Evolutionary conservation across 2,888 invertebrate genomes (phyloP), one percentile per base, ranked within the genome.

Genomic region (Phragmatobia fuliginosa): DNA sequence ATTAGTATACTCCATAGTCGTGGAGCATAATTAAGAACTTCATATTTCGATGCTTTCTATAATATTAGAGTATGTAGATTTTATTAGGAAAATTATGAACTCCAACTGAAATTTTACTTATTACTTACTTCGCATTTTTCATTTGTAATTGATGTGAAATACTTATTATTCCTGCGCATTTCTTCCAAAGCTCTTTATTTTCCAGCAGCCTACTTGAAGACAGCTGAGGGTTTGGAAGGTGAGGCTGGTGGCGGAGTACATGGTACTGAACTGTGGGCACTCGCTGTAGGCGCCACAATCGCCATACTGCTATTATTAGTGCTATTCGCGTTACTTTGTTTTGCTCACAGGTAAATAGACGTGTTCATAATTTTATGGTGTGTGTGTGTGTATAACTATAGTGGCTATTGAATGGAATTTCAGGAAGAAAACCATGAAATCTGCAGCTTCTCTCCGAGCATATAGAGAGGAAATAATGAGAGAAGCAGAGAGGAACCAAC

Each of bases 151-250:
- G 5, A 33, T 33, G 36, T 36, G 10, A 36, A 11, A 11, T 36
- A 36, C 36, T 10, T 36, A 0, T 4, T 14, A 41, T 41, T 41
- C 41, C 3, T 41, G 16, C n/a, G 41, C 41, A 67, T 38, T 32
- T 59, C 33, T 61, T 60, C 59, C 66, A 76, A 64, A 74, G 66
- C 64, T 68, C 21, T 71, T 62, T 52, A 68, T 63, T 77, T 81
- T 67, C 76, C 86, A 95, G 94, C 93, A 97, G 97, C 97, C 74
- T 97, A 97, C 90, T 91, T 97, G 84, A 97, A 96, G 87, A 96
- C 96, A 56, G 95, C 96, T 1, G 96, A 96, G 76, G 96, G 97
- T 5, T 90, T 97, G 75, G 95, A 94, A 73, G 96, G 96, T 2
- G 94, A 96, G 88, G 96, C 82, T 79, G 94, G 81, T 5, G 81